These are phyloP conservation scores for Criorhina ranunculi DNA, from an alignment of 2,888 invertebrate species.

Conservation along the genomic window DNA sequence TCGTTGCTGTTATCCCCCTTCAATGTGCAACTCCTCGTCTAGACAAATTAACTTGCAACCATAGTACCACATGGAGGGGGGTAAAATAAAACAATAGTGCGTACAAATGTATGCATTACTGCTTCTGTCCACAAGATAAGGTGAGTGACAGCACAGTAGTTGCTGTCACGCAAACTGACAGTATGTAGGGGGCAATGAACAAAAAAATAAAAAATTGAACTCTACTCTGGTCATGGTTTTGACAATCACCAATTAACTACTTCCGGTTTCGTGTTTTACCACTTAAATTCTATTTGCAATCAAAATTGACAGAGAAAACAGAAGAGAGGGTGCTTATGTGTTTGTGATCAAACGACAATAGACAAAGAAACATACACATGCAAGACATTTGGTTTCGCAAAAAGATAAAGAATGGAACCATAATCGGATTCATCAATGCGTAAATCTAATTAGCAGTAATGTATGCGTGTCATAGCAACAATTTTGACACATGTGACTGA, in stretches of 20 bases:
- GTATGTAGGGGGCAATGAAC: conserved; percentile 22
- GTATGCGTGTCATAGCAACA: conserved; percentile 53
- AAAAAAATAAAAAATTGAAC: conserved; percentile 33
- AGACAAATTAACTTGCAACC: conserved; percentile 68
- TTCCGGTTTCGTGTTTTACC: conserved; percentile 75
- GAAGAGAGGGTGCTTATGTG: conserved; percentile 20
- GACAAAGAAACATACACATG: conserved; percentile 9
- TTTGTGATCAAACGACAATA: conserved; percentile 17
- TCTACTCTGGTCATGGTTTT: conserved; percentile 71
- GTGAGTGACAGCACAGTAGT: conserved; percentile 64
- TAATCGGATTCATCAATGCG: conserved; percentile 60
- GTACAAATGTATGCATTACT: conserved; percentile 67
- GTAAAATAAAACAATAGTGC: conserved; percentile 65
- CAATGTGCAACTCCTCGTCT: conserved; percentile 56
- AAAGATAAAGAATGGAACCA: neutral
- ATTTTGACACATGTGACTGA: conserved; percentile 62
- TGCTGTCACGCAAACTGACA: conserved; percentile 65
- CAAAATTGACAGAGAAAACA: conserved; percentile 51
- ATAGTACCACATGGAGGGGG: neutral
- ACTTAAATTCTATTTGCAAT: conserved; percentile 74
- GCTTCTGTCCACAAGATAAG: conserved; percentile 61
- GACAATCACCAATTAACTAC: conserved; percentile 75
- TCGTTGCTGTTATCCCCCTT: conserved; percentile 48
- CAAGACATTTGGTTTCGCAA: conserved; percentile 4
- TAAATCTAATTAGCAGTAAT: conserved; percentile 68